Conservation (phyloP, 2,113 vertebrate species). For the Peucedramus taeniatus region DNA sequence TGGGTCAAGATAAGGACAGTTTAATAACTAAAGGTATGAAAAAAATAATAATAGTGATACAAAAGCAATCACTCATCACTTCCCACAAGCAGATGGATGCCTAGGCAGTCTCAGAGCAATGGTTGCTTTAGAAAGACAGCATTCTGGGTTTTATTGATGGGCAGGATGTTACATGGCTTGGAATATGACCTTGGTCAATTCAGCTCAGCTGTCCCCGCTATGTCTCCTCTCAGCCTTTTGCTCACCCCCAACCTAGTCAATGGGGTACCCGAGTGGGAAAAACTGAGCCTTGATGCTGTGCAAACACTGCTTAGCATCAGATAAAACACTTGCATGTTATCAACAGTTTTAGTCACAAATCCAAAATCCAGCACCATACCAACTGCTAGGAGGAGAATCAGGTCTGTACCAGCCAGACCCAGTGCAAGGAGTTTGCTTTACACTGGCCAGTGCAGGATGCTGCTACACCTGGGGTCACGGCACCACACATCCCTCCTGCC, state of each 20-base stretch:
- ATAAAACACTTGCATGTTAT: neutral
- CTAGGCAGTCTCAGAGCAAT: neutral
- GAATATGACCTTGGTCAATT: neutral
- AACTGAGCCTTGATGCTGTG: neutral
- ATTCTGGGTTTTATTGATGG: neutral
- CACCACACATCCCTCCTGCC: neutral
- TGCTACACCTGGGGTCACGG: neutral
- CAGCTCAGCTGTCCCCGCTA: neutral
- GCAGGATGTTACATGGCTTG: neutral
- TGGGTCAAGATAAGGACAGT: neutral
- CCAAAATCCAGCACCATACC: neutral
- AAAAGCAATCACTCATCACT: neutral
- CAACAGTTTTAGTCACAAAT: neutral
- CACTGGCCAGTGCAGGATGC: accelerated
- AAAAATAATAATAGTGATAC: neutral
- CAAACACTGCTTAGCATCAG: neutral
- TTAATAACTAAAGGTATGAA: neutral
- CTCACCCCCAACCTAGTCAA: neutral
- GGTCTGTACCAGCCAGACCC: neutral
- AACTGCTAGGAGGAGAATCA: neutral
- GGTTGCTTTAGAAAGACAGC: neutral
- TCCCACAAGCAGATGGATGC: neutral
- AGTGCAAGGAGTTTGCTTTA: neutral
- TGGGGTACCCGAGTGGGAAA: neutral
- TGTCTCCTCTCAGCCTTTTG: neutral